These are phyloP conservation scores for Orius insidiosus DNA, from an alignment of 1,140 invertebrate species.

Conservation along the genomic window DNA sequence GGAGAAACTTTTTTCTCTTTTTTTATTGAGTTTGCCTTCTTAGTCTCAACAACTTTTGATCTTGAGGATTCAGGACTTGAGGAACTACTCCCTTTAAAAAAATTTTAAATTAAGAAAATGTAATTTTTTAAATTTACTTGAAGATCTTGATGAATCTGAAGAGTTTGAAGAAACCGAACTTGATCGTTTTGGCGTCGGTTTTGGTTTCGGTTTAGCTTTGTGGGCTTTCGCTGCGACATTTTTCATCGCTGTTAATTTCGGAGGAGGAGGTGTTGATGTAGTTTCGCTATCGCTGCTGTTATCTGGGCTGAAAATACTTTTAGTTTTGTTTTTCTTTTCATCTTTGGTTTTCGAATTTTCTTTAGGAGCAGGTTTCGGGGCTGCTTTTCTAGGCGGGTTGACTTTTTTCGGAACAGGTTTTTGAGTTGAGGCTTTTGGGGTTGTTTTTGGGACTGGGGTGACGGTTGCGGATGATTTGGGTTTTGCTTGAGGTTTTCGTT, in stretches of 20 bases:
- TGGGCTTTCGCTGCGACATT: conserved; percentile 23
- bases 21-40: conserved; percentile 14
- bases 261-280: conserved; percentile 22
- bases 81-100: conserved; percentile 18
- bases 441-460: conserved; percentile 21
- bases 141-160: conserved; percentile 23
- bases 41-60: neutral
- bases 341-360: conserved; percentile 27
- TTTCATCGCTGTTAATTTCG: conserved; percentile 28
- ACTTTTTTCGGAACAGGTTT: conserved; percentile 14
- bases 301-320: conserved; percentile 67
- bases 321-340: conserved; percentile 46
- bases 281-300: conserved; percentile 58
- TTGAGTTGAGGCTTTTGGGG: conserved; percentile 15
- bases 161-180: conserved; percentile 29
- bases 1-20: conserved; percentile 14
- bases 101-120: conserved; percentile 7
- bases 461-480: conserved; percentile 36
- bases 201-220: conserved; percentile 22
- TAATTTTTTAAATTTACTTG: conserved; percentile 21
- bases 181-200: conserved; percentile 18
- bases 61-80: conserved; percentile 14
- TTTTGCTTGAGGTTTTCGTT: conserved; percentile 30
- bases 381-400: conserved; percentile 13
- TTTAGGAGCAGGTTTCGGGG: conserved; percentile 20